phyloP scores from a whole-genome alignment of 2,888 invertebrate genomes.

The Dynastes maya region DNA sequence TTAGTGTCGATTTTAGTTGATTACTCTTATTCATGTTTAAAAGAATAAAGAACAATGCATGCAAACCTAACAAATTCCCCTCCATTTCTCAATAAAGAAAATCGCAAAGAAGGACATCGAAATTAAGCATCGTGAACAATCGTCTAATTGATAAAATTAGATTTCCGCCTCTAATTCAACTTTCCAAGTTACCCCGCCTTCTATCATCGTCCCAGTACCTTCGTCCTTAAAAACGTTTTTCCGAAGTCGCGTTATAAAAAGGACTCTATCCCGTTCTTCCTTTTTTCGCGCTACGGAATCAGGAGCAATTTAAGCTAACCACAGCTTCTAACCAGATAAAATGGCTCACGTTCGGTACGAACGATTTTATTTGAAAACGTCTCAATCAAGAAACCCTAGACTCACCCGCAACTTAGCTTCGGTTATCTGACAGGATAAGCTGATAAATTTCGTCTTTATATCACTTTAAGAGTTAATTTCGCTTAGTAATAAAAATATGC shows the following conservation, averaged over 20 bases:
- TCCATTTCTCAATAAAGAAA: slow-evolving; percentile 3
- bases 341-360: slow-evolving; percentile 68
- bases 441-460: slow-evolving; percentile 7
- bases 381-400: slow-evolving; percentile 70
- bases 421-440: slow-evolving; percentile 16
- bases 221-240: slow-evolving; percentile 32
- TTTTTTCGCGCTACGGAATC: slow-evolving; percentile 56
- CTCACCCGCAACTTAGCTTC: slow-evolving; percentile 68
- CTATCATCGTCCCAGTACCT: neutral
- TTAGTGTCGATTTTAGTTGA: no score
- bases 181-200: neutral
- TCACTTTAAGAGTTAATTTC: neutral
- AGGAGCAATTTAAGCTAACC: slow-evolving; percentile 57
- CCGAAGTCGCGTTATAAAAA: slow-evolving; percentile 22
- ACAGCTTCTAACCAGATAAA: slow-evolving; percentile 67
- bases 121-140: slow-evolving; percentile 37
- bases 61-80: neutral
- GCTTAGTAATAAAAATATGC: neutral
- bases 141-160: slow-evolving; percentile 41
- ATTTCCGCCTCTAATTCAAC: slow-evolving; percentile 41
- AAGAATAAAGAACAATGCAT: no score
- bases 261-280: slow-evolving; percentile 7
- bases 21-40: no score
- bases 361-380: slow-evolving; percentile 70
- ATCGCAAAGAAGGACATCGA: slow-evolving; percentile 4